Base-by-base conservation (phyloP, 2,888 invertebrate species). In the Biston stratarius region DNA sequence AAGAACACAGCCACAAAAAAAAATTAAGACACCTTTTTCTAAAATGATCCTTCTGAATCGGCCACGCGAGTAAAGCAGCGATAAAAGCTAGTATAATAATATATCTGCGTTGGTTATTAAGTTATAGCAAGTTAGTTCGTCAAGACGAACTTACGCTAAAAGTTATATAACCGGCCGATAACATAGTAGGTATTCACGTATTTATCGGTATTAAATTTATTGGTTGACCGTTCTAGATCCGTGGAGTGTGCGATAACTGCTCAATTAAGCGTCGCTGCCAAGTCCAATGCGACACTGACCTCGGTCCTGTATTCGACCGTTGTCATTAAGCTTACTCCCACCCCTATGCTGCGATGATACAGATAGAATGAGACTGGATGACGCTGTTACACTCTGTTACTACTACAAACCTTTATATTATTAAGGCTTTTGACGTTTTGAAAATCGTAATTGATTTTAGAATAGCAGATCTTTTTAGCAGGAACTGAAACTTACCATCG, bases 251-350 rank as follows among this genome's bases (percentile, higher is more conserved):
- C 80, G 80, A 84, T 87, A 85, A 87, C 82, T 77, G 84, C 81
- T 88, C 88, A 89, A 90, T 89, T 89, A 87, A 84, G 82, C 79
- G 75, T 78, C 76, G 83, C 79, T 85, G 87, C 85, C 88, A 89
- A 90, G 85, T 88, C 84, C 88, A 86, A 84, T 84, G 81, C 82
- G 86, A 87, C 86, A 89, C 84, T 86, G 91, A 90, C 91, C 91
- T 87, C 90, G 85, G 88, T 89, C 86, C 86, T 84, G 86, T 84
- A 88, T 88, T 87, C 86, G 88, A 82, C 83, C 83, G 82, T 86
- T 86, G 89, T 90, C 90, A 90, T 92, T 91, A 90, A 88, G 86
- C 83, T 83, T 80, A 84, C 83, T 84, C 79, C 79, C 84, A 84
- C 83, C 84, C 62, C 86, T 83, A 81, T 81, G 80, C 85, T 83